phyloP scores from a whole-genome alignment of 2,113 vertebrate genomes.

The Struthio camelus region DNA sequence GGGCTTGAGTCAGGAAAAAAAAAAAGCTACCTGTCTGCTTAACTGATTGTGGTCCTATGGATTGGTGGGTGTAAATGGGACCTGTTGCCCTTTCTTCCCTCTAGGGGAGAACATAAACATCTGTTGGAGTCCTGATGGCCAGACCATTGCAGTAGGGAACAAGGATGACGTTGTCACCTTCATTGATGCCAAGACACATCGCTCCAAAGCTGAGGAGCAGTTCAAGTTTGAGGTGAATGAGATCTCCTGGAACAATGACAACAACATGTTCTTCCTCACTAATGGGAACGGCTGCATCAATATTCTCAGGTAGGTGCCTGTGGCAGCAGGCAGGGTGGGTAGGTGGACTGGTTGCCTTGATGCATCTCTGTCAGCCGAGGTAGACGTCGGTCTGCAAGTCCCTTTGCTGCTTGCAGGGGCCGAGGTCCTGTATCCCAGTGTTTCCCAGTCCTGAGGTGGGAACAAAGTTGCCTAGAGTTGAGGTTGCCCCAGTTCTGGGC shows the following conservation, averaged over 20 bases:
- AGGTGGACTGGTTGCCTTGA: background rate
- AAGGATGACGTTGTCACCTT: constrained; percentile 99
- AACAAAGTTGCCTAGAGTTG: background rate
- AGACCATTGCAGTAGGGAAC: constrained; percentile 97
- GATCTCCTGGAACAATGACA: constrained; percentile 99
- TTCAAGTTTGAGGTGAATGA: constrained; percentile 99
- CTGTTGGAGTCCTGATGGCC: constrained; percentile 98
- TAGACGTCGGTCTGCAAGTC: background rate
- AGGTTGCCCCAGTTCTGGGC: background rate
- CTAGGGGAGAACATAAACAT: constrained; percentile 98
- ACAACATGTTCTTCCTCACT: constrained; percentile 98
- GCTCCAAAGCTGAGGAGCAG: constrained; percentile 94
- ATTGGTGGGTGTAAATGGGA: background rate
- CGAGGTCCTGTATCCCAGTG: fast-evolving
- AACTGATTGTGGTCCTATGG: background rate
- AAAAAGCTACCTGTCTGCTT: background rate
- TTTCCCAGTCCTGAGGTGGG: background rate
- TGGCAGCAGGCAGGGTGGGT: background rate
- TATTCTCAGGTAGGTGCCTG: constrained; percentile 84
- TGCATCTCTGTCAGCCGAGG: background rate
- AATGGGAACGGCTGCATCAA: constrained; percentile 99
- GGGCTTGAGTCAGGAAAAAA: background rate
- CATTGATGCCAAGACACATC: constrained; percentile 94
- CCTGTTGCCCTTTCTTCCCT: background rate
- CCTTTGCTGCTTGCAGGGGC: background rate